phyloP scores from a whole-genome alignment of 1,140 invertebrate species.

The Rhopalosiphum maidis region DNA sequence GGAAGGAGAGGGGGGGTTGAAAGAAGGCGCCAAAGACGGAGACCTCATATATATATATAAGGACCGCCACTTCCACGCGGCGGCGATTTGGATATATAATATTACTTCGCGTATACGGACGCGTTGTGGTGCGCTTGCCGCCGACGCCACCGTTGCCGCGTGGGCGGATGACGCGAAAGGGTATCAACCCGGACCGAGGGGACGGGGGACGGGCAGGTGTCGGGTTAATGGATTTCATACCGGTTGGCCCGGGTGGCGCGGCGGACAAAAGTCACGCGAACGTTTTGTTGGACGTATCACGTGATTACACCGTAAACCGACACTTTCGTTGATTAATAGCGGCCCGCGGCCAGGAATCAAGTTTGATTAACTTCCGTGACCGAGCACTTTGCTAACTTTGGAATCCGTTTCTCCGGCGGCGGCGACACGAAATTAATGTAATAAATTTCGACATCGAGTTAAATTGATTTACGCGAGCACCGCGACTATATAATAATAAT shows the following conservation, averaged over 20 bases:
- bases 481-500: neutral
- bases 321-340: conserved; percentile 57
- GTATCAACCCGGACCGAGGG: neutral
- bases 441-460: conserved; percentile 48
- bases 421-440: conserved; percentile 38
- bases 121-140: neutral
- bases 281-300: conserved; percentile 56
- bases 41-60: neutral
- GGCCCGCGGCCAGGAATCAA: conserved; percentile 49
- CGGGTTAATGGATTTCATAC: conserved; percentile 51
- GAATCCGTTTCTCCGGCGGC: conserved; percentile 43
- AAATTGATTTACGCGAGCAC: conserved; percentile 35
- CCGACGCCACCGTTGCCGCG: neutral
- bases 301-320: conserved; percentile 55
- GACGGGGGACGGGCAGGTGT: too few species aligned
- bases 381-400: conserved; percentile 54
- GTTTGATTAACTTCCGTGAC: conserved; percentile 57
- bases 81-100: neutral
- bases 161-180: neutral
- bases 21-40: neutral
- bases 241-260: conserved; percentile 23
- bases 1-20: neutral
- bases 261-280: conserved; percentile 55
- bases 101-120: neutral
- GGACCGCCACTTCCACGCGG: neutral